These are phyloP conservation scores for Centruroides sculpturatus DNA, from an alignment of 1,140 invertebrate genomes.

Conservation along the genomic window DNA sequence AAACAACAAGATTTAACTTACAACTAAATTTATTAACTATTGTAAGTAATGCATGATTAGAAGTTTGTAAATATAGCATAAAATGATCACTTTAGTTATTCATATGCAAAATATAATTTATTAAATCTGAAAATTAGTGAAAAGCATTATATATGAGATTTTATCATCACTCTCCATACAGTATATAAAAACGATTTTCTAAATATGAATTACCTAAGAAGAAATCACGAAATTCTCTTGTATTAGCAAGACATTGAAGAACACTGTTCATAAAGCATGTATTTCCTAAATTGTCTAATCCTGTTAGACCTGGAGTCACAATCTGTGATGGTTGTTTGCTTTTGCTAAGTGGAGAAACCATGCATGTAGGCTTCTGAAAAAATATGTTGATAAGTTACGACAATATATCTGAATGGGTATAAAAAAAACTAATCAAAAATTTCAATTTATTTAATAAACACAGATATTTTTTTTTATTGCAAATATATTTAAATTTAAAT, in stretches of 20 bases:
- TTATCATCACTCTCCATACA: background rate
- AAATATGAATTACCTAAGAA: slow-evolving; percentile 29
- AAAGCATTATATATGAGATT: background rate
- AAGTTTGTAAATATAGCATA: too few species aligned
- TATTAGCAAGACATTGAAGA: slow-evolving; percentile 33
- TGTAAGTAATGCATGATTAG: too few species aligned
- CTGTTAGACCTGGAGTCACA: slow-evolving; percentile 23
- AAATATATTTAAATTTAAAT: too few species aligned
- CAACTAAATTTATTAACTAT: too few species aligned
- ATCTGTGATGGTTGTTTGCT: slow-evolving; percentile 10
- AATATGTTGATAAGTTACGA: background rate
- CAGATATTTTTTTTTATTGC: too few species aligned
- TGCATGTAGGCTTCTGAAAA: slow-evolving; percentile 27
- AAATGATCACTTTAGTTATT: too few species aligned
- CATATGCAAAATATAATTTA: too few species aligned
- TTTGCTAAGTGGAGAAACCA: slow-evolving; percentile 27
- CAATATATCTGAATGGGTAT: slow-evolving; percentile 14
- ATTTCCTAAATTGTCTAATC: slow-evolving; percentile 31
- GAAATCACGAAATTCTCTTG: slow-evolving; percentile 26
- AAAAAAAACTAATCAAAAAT: too few species aligned
- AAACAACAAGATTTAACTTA: too few species aligned
- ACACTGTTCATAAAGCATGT: slow-evolving; percentile 35
- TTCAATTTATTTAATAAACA: too few species aligned
- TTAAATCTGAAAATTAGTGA: too few species aligned
- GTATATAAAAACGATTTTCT: background rate